Evolutionary conservation across 1,140 invertebrate species (phyloP).

Genomic region (Hyles euphorbiae): DNA sequence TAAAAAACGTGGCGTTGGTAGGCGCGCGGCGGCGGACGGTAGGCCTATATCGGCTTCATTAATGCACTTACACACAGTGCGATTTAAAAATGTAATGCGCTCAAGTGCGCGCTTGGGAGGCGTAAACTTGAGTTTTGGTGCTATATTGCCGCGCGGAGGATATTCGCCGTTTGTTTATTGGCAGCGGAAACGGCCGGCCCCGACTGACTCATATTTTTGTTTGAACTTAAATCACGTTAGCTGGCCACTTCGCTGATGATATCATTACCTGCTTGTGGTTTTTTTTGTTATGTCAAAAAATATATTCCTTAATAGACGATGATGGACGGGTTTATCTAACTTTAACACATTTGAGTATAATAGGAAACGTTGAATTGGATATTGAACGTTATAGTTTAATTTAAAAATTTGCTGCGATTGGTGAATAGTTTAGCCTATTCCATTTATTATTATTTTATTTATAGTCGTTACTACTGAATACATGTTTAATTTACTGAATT

Average conservation of each 20-base stretch:
- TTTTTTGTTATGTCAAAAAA: no score
- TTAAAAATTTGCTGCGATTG: no score
- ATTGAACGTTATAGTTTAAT: no score
- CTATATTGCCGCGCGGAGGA: slow-evolving; percentile 57
- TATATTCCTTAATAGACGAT: neutral
- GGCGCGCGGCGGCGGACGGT: slow-evolving; percentile 42
- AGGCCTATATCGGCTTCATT: slow-evolving; percentile 60
- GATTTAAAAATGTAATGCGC: slow-evolving; percentile 72
- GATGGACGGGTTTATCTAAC: no score
- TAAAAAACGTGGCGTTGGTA: slow-evolving; percentile 67
- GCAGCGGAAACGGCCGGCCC: slow-evolving; percentile 31
- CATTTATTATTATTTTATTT: no score
- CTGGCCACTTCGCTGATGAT: slow-evolving; percentile 4
- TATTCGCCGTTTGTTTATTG: slow-evolving; percentile 65
- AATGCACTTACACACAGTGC: slow-evolving; percentile 39
- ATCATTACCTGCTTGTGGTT: neutral
- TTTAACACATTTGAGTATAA: no score
- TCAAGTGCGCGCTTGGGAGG: slow-evolving; percentile 51
- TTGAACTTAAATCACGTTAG: slow-evolving; percentile 16
- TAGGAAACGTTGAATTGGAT: no score
- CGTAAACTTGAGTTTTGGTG: slow-evolving; percentile 61
- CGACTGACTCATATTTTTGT: slow-evolving; percentile 45
- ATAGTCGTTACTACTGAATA: no score
- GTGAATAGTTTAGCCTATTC: no score
- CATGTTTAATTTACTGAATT: no score